Evolutionary conservation across 2,888 invertebrate genomes (phyloP), one percentile per base, ranked within the genome.

Genomic region (Andrena bucephala): DNA sequence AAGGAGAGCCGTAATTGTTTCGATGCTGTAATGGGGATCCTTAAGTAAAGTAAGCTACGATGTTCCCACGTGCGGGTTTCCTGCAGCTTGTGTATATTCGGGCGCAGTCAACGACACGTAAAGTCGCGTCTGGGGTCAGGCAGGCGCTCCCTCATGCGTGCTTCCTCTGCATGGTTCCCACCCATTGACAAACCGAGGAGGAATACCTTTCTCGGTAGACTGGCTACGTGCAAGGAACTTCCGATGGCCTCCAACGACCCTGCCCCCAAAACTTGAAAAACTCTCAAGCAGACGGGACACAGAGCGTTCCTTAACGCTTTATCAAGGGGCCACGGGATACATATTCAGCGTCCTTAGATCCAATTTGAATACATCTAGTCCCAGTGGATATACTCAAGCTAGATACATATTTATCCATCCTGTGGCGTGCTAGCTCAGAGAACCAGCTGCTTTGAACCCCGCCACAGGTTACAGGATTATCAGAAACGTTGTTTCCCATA

Each of bases 11-110:
- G 84, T 84, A 81, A 86, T 86, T 86, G 86, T 87, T 70, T 42
- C 85, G 69, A 87, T 70, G 78, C 68, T n/a, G 76, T 73, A 81
- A 81, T 63, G 74, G 66, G 65, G 71, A 75, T 83, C 66, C 83
- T 81, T 78, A 74, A 87, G 85, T 59, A 82, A 57, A 77, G 48
- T 65, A 72, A 81, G 67, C 79, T 75, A 74, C 72, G 74, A 84
- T 75, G 87, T 91, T 92, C 92, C 91, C 92, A 92, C 92, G 90
- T 90, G 86, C 85, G 86, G 85, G 89, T 89, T 89, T 91, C 85
- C 83, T 87, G 73, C 74, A 63, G 83, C 85, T 86, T 75, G 70
- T 82, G 82, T 85, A 87, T 87, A 89, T 89, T 90, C 87, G 90
- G 88, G 77, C 87, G 87, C 89, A 91, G 91, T 89, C 89, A 91